These are phyloP conservation scores for human DNA, from an alignment of 2,113 vertebrate species.

Conservation along the genomic window DNA sequence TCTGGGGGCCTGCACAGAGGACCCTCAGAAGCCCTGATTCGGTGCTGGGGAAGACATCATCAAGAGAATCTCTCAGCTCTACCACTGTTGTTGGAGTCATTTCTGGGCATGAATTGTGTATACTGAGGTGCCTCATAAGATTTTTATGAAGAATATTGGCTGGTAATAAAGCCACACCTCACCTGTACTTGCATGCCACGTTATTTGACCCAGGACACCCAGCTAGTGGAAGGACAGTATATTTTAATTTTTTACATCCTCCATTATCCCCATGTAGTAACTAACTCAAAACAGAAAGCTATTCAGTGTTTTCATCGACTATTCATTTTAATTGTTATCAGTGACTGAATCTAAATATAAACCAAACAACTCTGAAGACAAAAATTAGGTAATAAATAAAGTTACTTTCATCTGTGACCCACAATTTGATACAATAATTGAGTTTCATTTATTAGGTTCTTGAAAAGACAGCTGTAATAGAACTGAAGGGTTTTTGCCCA, in stretches of 20 bases:
- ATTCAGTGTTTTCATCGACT: background rate
- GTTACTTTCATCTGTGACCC: background rate
- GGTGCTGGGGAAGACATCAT: background rate
- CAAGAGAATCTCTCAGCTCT: background rate
- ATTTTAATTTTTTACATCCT: background rate
- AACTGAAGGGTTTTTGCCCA: background rate
- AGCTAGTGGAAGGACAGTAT: background rate
- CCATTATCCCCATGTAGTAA: background rate
- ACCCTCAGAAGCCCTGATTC: background rate
- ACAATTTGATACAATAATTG: background rate
- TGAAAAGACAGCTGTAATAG: background rate
- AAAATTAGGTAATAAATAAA: background rate
- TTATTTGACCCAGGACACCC: background rate
- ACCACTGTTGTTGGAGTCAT: background rate
- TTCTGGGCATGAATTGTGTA: background rate
- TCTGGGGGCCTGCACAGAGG: background rate
- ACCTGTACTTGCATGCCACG: background rate
- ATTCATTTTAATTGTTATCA: slow-evolving; percentile 1
- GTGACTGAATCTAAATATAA: background rate
- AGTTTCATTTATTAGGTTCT: background rate
- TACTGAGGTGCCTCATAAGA: background rate
- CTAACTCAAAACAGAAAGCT: slow-evolving; percentile 16
- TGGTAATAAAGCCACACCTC: background rate
- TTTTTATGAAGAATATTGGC: background rate
- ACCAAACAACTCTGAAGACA: background rate